phyloP scores from a whole-genome alignment of 2,888 invertebrate species.

The Lordiphosa andalusiaca region DNA sequence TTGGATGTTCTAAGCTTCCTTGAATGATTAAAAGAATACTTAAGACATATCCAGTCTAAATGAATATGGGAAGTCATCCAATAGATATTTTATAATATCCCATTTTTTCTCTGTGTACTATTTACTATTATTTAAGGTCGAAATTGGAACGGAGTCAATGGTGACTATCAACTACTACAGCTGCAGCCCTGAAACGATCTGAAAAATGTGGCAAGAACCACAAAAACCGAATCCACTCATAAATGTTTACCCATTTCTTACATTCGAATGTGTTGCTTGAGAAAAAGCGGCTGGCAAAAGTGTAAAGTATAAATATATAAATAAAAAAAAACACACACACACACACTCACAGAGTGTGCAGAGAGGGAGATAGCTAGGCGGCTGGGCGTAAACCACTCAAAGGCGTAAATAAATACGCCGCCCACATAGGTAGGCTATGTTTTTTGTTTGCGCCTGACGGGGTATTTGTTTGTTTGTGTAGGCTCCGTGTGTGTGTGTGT shows the following conservation, averaged over 20 bases:
- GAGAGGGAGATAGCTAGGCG: slow-evolving; percentile 15
- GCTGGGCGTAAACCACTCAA: slow-evolving; percentile 47
- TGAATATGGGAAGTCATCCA: too few relatives aligned
- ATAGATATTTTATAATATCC: too few relatives aligned
- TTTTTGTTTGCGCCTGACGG: slow-evolving; percentile 49
- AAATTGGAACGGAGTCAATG: too few relatives aligned
- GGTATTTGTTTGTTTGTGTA: slow-evolving; percentile 55
- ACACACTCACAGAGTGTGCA: slow-evolving; percentile 1
- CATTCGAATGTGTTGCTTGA: slow-evolving; percentile 24
- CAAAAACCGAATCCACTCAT: slow-evolving; percentile 26
- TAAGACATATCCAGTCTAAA: too few relatives aligned
- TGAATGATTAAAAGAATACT: too few relatives aligned
- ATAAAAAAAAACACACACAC: neutral
- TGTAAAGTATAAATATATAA: slow-evolving; percentile 36
- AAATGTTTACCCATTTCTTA: slow-evolving; percentile 23
- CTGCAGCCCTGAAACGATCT: neutral
- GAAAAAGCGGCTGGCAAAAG: slow-evolving; percentile 36
- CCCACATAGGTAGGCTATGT: slow-evolving; percentile 58
- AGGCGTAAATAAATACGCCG: slow-evolving; percentile 61
- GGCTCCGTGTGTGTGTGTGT: slow-evolving; percentile 24
- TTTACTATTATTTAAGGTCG: too few relatives aligned
- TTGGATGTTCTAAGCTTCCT: too few relatives aligned
- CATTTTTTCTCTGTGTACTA: too few relatives aligned
- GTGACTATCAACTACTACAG: neutral
- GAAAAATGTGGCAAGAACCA: neutral